Percentiles rank a stretch among this genome's conserved stretches.
Evolutionary conservation across 1,140 invertebrate species (phyloP).

Genomic region (Anagrus nilaparvatae): DNA sequence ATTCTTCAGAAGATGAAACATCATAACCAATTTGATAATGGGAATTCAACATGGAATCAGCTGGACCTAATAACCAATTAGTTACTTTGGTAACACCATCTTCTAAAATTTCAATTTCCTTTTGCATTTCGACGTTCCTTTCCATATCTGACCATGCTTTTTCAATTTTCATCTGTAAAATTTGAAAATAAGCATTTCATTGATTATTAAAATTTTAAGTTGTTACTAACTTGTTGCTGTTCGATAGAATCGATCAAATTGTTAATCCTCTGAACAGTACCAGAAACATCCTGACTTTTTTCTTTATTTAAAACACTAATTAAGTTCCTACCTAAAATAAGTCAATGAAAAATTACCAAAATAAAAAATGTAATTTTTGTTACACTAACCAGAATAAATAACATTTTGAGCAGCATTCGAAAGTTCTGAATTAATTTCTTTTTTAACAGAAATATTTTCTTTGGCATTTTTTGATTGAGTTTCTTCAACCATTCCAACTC

Average conservation of each 20-base stretch:
- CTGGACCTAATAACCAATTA: slow-evolving; percentile 67
- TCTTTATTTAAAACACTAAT: slow-evolving; percentile 28
- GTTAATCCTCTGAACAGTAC: slow-evolving; percentile 48
- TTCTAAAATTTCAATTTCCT: slow-evolving; percentile 50
- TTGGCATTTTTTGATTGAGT: slow-evolving; percentile 24
- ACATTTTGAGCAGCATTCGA: slow-evolving; percentile 22
- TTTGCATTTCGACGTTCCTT: slow-evolving; percentile 47
- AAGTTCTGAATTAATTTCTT: slow-evolving; percentile 27
- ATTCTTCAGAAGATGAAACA: slow-evolving; percentile 56
- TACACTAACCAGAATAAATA: slow-evolving; percentile 28
- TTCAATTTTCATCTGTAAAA: slow-evolving; percentile 41
- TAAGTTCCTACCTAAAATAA: slow-evolving; percentile 21
- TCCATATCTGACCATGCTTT: slow-evolving; percentile 52
- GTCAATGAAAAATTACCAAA: not conserved
- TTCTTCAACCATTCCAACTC: slow-evolving; percentile 30
- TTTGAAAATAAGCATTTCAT: not conserved
- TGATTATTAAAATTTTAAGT: not conserved
- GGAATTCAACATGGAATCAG: slow-evolving; percentile 58
- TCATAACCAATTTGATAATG: slow-evolving; percentile 64
- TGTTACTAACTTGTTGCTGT: slow-evolving; percentile 42
- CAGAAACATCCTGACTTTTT: slow-evolving; percentile 49
- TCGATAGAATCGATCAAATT: slow-evolving; percentile 48
- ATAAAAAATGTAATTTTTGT: not conserved
- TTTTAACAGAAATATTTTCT: slow-evolving; percentile 26
- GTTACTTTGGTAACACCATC: slow-evolving; percentile 57